Evolutionary conservation across 1,140 invertebrate species (phyloP).

Genomic region (Drosophila melanica): DNA sequence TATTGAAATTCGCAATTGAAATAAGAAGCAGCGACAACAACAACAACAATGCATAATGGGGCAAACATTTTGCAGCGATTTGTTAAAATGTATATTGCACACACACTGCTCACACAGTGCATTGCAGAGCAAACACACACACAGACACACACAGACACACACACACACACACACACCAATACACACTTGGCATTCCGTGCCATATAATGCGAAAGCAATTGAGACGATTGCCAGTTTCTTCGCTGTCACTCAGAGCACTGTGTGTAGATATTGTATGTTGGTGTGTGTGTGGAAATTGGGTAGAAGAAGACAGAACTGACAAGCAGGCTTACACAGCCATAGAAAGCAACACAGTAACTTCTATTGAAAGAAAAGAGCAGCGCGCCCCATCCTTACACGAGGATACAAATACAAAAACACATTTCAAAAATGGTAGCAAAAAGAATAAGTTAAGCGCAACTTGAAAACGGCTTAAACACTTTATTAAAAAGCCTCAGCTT

Average conservation of each 20-base stretch:
- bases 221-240: conserved; percentile 45
- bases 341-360: background rate
- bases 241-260: conserved; percentile 18
- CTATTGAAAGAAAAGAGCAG: background rate
- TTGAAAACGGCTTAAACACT: too few relatives aligned
- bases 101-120: conserved; percentile 9
- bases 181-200: conserved; percentile 25
- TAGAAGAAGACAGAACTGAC: conserved; percentile 6
- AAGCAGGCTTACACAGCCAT: conserved; percentile 1
- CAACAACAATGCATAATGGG: conserved; percentile 52
- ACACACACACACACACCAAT: background rate
- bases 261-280: background rate
- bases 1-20: conserved; percentile 54
- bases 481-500: too few relatives aligned
- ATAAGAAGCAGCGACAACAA: conserved; percentile 38
- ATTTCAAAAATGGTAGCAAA: background rate
- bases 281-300: conserved; percentile 6
- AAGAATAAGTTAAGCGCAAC: background rate
- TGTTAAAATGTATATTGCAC: conserved; percentile 55
- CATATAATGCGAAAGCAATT: conserved; percentile 46
- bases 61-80: conserved; percentile 73
- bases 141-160: conserved; percentile 3
- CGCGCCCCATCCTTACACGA: background rate
- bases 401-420: background rate
- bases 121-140: conserved; percentile 12